Base-by-base conservation (phyloP, 2,113 vertebrate species). In the Tychaedon coryphoeus region DNA sequence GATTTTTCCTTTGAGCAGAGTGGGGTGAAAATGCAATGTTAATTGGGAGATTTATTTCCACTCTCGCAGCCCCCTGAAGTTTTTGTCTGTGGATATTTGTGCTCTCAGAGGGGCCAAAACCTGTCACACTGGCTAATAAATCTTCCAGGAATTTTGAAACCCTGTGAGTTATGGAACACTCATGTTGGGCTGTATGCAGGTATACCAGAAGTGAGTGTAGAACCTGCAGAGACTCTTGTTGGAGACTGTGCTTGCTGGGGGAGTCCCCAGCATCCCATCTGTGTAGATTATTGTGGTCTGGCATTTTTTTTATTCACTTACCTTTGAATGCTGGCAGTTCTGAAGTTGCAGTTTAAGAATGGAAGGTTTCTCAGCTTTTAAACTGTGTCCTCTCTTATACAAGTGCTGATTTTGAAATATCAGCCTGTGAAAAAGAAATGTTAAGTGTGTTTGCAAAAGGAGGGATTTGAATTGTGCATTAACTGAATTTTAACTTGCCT, bases 121-220 rank as follows among this genome's bases (percentile, higher is more conserved):
- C 43, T 51, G 48, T 88, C 54, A 40, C 4, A 1, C 16, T 43
- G 47, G 18, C 61, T 62, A 53, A 66, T 86, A 84, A 86, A 90
- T 90, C 65, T 86, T 92, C 29, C 42, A 70, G 89, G 56, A 84
- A 77, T 86, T 72, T 62, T 80, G 78, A 77, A 96, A n/a, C 24
- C 38, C 40, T 42, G 12, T 77, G 89, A 91, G 58, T 79, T 94
- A 33, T 26, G 72, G 85, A 95, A 60, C 56, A 20, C 61, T 92
- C 28, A 0, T 34, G 60, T 53, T 77, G 88, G 69, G 61, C 79
- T 91, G 7, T 47, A 26, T 4, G 11, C 77, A 92, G 89, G 47
- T 81, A 3, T 71, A 64, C 24, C 36, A 69, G 50, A 70, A 89
- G 61, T 17, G 36, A 64, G 43, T n/a, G 53, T 28, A 22, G 78